Conservation (phyloP, 2,888 invertebrate species). For the Eupithecia tripunctaria region DNA sequence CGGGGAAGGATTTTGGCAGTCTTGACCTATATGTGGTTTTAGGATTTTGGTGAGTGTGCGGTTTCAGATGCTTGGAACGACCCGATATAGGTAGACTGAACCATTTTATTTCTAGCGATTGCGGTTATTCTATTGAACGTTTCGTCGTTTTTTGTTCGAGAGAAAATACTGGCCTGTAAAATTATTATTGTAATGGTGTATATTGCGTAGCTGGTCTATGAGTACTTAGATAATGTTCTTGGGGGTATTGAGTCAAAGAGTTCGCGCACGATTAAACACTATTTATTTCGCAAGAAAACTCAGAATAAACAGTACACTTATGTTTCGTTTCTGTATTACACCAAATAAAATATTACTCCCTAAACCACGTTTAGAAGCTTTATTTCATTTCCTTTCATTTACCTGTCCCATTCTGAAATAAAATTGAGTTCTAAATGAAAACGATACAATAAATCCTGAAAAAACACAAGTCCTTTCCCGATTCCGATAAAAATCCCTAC, state of each 20-base stretch:
- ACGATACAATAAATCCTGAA: constrained; percentile 34
- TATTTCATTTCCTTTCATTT: constrained; percentile 3
- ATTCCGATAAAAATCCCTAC: constrained; percentile 12
- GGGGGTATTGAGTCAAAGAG: too few relatives aligned
- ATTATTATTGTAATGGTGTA: too few relatives aligned
- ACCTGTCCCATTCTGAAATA: constrained; percentile 10
- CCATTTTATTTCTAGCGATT: neutral
- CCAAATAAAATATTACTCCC: neutral
- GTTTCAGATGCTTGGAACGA: neutral
- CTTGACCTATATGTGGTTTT: neutral
- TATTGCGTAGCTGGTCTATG: too few relatives aligned
- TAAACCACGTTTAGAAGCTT: neutral
- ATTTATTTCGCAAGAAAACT: neutral
- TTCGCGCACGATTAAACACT: too few relatives aligned
- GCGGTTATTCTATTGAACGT: neutral
- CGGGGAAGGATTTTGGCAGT: neutral
- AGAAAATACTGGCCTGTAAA: neutral
- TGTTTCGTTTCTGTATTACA: neutral
- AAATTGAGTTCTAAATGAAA: constrained; percentile 38
- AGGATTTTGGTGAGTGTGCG: neutral
- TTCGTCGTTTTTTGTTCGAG: neutral
- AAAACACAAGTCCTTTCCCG: constrained; percentile 14
- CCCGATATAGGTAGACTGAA: neutral
- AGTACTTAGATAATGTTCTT: too few relatives aligned
- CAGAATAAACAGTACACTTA: neutral